Base-by-base conservation (phyloP, 2,113 vertebrate species). In the Pimephales promelas region DNA sequence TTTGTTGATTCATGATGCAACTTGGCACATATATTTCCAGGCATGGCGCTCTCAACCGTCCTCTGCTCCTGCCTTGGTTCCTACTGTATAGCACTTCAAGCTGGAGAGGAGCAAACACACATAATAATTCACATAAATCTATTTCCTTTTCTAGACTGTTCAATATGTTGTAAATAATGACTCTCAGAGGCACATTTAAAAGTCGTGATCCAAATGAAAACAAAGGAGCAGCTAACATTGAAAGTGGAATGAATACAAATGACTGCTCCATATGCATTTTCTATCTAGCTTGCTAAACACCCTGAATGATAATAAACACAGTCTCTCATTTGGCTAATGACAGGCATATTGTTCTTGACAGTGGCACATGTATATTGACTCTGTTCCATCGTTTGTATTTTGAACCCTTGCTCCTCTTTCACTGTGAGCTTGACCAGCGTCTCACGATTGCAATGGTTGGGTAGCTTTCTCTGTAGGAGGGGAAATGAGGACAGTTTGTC, bases 401-500 rank as follows among this genome's bases (percentile, higher is more conserved):
- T 22, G 49, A 85, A 72, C 74, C 75, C 73, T 80, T 62, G 43
- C 77, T 86, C 47, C 40, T 76, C 40, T 47, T 34, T 61, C 52
- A 28, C 45, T 26, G 16, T 22, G 62, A 61, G 24, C 47, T 14
- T 47, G 76, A 10, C 85, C 81, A 31, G 74, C 26, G 16, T 47
- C 56, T 71, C 76, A 14, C 77, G 14, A 83, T 81, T 83, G 80
- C 84, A 45, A 56, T 75, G 82, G 84, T 79, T 86, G 79, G 79
- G 68, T 79, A 68, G 79, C 40, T 83, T 73, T 70, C 83, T 85
- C 64, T 45, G 57, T 84, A 64, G 87, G 81, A 74, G 74, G 59
- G 34, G 81, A 78, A 88, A 86, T 88, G 82, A 89, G 87, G 86
- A 85, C 86, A 86, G 85, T 88, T 81, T 86, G 85, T 87, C 83